Conservation (phyloP, 2,113 vertebrate genomes). For the Xenopus laevis region DNA sequence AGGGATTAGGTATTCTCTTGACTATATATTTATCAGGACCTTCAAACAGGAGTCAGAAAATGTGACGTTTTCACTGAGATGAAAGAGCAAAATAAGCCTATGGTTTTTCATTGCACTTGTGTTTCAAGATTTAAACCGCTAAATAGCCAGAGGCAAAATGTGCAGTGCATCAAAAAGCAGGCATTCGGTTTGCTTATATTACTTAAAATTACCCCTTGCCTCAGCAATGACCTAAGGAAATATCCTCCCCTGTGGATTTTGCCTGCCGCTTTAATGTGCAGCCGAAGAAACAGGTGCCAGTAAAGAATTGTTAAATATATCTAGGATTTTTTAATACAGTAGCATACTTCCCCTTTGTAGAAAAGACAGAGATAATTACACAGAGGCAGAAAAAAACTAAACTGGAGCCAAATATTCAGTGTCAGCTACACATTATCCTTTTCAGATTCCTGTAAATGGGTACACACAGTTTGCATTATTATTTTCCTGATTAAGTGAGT, state of each 20-base stretch:
- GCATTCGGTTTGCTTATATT: neutral
- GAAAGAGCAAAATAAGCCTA: no score
- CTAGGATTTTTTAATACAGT: neutral
- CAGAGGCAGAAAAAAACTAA: neutral
- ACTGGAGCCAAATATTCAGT: neutral
- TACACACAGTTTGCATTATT: neutral
- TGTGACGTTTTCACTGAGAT: no score
- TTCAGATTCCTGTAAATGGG: neutral
- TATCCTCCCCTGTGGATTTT: neutral
- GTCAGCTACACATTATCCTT: no score
- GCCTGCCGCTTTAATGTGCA: neutral
- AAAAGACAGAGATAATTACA: neutral
- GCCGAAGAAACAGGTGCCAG: neutral
- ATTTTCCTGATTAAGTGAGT: neutral
- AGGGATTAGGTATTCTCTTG: no score
- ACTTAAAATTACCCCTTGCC: neutral
- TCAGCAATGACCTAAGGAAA: neutral
- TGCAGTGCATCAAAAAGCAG: neutral
- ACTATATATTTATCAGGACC: no score
- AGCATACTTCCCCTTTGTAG: neutral
- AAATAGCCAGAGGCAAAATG: neutral
- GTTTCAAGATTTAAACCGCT: neutral
- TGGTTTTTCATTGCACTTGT: neutral
- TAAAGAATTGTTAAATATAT: neutral
- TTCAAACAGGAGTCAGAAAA: no score